Percentiles rank a stretch among this genome's conserved stretches.
These are phyloP conservation scores for Archips crataeganus DNA, from an alignment of 2,888 invertebrate genomes.

Conservation along the genomic window DNA sequence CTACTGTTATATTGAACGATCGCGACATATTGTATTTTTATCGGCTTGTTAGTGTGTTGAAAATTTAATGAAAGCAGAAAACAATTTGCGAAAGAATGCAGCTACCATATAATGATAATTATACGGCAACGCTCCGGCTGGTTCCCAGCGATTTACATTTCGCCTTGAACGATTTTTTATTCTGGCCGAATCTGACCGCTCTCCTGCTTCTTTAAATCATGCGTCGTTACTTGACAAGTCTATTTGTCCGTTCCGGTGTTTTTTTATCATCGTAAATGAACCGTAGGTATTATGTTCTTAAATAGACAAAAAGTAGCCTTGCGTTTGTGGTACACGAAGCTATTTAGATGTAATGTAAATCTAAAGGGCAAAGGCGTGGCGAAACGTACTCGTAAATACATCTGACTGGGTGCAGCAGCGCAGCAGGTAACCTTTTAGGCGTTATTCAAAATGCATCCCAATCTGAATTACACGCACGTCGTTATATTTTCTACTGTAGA, in stretches of 20 bases:
- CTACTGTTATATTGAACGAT: conserved; percentile 40
- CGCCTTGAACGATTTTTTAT: conserved; percentile 39
- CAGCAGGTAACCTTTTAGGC: conserved; percentile 79
- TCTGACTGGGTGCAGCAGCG: conserved; percentile 69
- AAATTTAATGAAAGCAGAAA: conserved; percentile 16
- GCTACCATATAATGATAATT: conserved; percentile 18
- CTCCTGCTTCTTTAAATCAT: conserved; percentile 44
- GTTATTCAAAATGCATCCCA: conserved; percentile 56
- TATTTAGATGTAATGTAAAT: conserved; percentile 76
- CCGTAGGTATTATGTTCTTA: conserved; percentile 43
- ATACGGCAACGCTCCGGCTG: conserved; percentile 20
- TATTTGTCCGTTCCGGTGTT: conserved; percentile 43
- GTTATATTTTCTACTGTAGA: conserved; percentile 21
- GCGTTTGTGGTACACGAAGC: conserved; percentile 63
- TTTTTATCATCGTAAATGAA: conserved; percentile 34
- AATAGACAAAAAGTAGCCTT: conserved; percentile 54
- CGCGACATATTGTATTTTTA: conserved; percentile 27
- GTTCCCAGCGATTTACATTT: conserved; percentile 39
- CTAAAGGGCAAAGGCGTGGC: conserved; percentile 80
- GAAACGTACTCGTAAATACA: conserved; percentile 74
- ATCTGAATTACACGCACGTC: conserved; percentile 32
- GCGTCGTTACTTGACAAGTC: conserved; percentile 43
- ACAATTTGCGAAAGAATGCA: conserved; percentile 16
- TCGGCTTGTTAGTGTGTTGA: background rate
- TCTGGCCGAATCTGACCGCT: conserved; percentile 30